These are phyloP conservation scores for Zaprionus tsacasi DNA, from an alignment of 1,140 invertebrate genomes.

Conservation along the genomic window DNA sequence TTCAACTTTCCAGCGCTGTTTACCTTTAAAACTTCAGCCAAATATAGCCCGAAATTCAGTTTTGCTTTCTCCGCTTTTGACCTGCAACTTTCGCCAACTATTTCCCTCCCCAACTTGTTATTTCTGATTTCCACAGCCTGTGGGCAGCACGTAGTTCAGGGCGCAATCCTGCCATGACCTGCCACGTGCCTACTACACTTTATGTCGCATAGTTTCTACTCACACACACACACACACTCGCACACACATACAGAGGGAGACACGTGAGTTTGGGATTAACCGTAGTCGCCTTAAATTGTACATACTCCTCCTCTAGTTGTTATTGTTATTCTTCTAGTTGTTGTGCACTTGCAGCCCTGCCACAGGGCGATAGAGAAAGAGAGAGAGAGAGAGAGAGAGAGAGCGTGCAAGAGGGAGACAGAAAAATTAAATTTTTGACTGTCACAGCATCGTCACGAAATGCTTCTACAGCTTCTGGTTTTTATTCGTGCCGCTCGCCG, in stretches of 20 bases:
- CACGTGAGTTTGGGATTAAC: constrained; percentile 19
- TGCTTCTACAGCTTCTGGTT: constrained; percentile 53
- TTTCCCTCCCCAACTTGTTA: constrained; percentile 1
- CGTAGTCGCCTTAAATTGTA: constrained; percentile 33
- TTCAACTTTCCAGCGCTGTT: background rate
- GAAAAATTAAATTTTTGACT: constrained; percentile 40
- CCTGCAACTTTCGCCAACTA: constrained; percentile 6
- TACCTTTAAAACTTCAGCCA: background rate
- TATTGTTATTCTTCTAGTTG: constrained; percentile 5
- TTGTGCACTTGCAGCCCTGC: constrained; percentile 9
- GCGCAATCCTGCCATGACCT: constrained; percentile 2
- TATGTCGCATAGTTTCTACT: constrained; percentile 5
- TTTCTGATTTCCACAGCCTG: background rate
- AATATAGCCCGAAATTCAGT: background rate
- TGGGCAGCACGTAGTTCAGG: background rate
- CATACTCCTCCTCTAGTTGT: constrained; percentile 22
- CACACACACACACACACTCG: background rate
- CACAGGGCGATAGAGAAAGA: constrained; percentile 8
- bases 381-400: background rate
- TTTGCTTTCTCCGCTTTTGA: background rate
- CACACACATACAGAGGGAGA: background rate
- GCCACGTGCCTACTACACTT: constrained; percentile 10
- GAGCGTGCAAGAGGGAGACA: constrained; percentile 10
- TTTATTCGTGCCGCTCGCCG: constrained; percentile 60
- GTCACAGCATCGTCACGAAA: constrained; percentile 60